Conservation (phyloP, 2,888 invertebrate species). For the Eledone cirrhosa region DNA sequence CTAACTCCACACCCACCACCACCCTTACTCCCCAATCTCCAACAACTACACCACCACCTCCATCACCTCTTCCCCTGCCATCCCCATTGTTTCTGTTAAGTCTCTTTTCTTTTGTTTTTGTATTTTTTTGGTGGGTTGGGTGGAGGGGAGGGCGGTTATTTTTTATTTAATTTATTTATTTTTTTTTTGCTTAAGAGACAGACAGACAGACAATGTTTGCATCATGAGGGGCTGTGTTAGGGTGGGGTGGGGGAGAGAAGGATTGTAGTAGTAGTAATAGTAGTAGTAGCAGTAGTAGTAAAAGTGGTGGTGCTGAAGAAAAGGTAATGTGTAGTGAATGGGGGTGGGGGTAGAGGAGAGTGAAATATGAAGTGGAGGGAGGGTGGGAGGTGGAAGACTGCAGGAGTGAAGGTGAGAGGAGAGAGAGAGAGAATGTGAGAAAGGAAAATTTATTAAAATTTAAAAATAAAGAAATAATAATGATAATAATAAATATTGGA, state of each 20-base stretch:
- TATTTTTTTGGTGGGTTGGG: too few species aligned
- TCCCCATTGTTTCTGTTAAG: too few species aligned
- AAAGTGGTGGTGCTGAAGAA: not conserved
- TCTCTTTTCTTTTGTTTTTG: too few species aligned
- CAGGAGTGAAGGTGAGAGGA: not conserved
- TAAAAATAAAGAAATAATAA: not conserved
- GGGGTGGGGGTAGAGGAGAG: not conserved
- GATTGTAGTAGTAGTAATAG: not conserved
- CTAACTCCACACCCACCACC: too few species aligned
- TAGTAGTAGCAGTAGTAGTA: not conserved
- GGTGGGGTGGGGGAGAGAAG: not conserved
- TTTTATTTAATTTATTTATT: too few species aligned
- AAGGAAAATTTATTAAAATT: not conserved
- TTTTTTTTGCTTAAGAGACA: too few species aligned
- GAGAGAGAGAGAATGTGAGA: not conserved
- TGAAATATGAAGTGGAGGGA: not conserved
- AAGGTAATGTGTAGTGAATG: not conserved
- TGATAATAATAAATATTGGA: not conserved
- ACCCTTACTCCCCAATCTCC: too few species aligned
- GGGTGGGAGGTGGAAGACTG: not conserved
- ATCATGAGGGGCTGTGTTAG: too few species aligned
- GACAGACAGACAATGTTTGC: not conserved
- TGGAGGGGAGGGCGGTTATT: too few species aligned
- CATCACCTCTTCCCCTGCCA: too few species aligned
- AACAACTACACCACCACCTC: too few species aligned